A percentile compares a stretch with the other conserved stretches of the same genome.
Conservation (phyloP, 2,888 invertebrate genomes). For the Heliconius ismenius region DNA sequence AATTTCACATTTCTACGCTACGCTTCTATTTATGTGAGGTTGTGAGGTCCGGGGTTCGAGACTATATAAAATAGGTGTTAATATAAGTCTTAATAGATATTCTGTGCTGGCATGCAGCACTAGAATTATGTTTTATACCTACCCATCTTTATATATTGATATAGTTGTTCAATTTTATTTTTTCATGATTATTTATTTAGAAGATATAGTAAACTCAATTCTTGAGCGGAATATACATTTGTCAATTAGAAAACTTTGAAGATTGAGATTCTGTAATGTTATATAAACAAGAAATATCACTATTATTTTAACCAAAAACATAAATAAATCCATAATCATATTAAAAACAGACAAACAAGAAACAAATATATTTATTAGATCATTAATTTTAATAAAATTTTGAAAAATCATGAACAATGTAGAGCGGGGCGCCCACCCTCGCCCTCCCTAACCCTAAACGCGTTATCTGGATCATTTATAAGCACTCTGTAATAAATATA, state of each 20-base stretch:
- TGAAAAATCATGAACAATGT: background rate
- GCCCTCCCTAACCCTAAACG: background rate
- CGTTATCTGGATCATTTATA: conserved; percentile 37
- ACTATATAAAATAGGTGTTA: background rate
- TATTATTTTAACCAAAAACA: background rate
- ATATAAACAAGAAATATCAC: background rate
- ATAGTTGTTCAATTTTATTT: too few relatives aligned
- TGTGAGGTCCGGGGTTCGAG: background rate
- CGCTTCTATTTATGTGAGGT: background rate
- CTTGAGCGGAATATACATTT: background rate
- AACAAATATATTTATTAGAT: conserved; percentile 14
- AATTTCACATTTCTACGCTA: too few relatives aligned
- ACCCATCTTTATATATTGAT: too few relatives aligned
- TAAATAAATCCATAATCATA: background rate
- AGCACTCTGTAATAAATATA: conserved; percentile 46
- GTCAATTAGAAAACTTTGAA: background rate
- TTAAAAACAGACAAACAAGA: background rate
- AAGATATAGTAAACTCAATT: too few relatives aligned
- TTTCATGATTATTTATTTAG: too few relatives aligned
- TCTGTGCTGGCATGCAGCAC: too few relatives aligned
- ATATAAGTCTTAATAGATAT: background rate
- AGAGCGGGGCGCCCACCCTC: background rate
- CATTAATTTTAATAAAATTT: conserved; percentile 15
- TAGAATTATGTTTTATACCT: too few relatives aligned
- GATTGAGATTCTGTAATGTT: background rate